Base-by-base conservation (phyloP, 2,888 invertebrate genomes). In the Polyommatus icarus region DNA sequence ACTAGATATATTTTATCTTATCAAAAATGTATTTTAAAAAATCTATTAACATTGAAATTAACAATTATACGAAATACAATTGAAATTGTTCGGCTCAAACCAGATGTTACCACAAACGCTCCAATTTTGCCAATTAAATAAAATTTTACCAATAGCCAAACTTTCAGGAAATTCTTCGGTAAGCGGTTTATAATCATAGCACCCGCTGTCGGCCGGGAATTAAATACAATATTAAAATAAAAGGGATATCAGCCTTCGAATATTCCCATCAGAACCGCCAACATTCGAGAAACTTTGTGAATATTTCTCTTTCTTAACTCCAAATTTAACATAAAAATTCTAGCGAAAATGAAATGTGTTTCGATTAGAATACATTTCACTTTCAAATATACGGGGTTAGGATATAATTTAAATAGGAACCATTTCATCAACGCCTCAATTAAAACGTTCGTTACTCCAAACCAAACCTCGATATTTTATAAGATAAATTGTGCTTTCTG, bases 131-230 rank as follows among this genome's bases (percentile, higher is more conserved):
- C 83, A 82, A 85, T 84, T 84, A 81, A 82, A 79, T 78, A 85
- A 92, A 92, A 87, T 91, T 91, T 90, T 91, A 91, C 88, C 88
- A 84, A 83, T 84, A 84, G 84, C 85, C 85, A 88, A 90, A 90
- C 88, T 89, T 84, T 77, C 80, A 76, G 77, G 81, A 83, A 87
- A 89, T 88, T 87, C 89, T 90, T 90, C 87, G 90, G 91, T 91
- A 91, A 91, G 89, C 89, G 88, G 91, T 92, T 92, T 90, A 89
- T 90, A 91, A 91, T 91, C 90, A 91, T 88, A 86, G 87, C 85
- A 84, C 82, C 83, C 80, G 80, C 80, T 82, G 82, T 81, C 81
- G 80, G 82, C 81, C 78, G 81, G 83, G 84, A 87, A 87, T 90
- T 88, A 88, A 88, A 87, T 86, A 85, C 86, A 87, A 89, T 88